These are phyloP conservation scores for Ceryle rudis DNA, from an alignment of 2,797 vertebrate species.

Conservation along the genomic window DNA sequence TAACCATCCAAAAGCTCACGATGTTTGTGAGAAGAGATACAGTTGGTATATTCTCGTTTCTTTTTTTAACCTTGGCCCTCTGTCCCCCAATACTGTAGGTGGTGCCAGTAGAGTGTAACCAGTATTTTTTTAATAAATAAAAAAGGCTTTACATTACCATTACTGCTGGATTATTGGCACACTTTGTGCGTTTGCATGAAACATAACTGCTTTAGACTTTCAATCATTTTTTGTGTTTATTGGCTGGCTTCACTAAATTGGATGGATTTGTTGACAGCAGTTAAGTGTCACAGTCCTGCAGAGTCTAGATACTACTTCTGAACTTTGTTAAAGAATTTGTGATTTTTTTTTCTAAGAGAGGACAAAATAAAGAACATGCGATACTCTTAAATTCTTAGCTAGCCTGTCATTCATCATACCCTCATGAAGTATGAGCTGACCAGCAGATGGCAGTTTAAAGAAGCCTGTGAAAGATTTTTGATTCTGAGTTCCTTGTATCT, in stretches of 20 bases:
- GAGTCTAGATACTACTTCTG: neutral
- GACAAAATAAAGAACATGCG: slow-evolving; percentile 28
- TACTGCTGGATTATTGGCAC: slow-evolving; percentile 27
- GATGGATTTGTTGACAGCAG: slow-evolving; percentile 12
- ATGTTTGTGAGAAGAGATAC: slow-evolving; percentile 8
- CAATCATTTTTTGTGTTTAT: slow-evolving; percentile 9
- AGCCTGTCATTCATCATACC: neutral
- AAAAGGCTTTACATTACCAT: neutral
- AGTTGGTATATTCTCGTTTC: neutral
- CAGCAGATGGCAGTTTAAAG: slow-evolving; percentile 60
- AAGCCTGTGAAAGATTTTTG: slow-evolving; percentile 10
- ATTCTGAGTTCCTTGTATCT: neutral
- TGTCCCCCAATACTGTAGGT: neutral
- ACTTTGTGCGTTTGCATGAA: slow-evolving; percentile 17
- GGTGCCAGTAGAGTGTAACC: slow-evolving; percentile 53
- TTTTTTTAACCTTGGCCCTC: slow-evolving; percentile 9
- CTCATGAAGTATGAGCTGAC: slow-evolving; percentile 13
- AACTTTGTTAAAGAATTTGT: slow-evolving; percentile 3
- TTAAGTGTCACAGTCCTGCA: neutral
- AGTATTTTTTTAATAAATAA: slow-evolving; percentile 55
- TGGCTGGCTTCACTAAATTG: slow-evolving; percentile 24
- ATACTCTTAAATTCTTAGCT: neutral
- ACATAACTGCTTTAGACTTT: slow-evolving; percentile 35
- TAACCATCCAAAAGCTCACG: neutral
- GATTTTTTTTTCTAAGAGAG: neutral